Evolutionary conservation across 1,140 invertebrate species (phyloP), one percentile per base, ranked within the genome.

Genomic region (Tetragonula clypearis): DNA sequence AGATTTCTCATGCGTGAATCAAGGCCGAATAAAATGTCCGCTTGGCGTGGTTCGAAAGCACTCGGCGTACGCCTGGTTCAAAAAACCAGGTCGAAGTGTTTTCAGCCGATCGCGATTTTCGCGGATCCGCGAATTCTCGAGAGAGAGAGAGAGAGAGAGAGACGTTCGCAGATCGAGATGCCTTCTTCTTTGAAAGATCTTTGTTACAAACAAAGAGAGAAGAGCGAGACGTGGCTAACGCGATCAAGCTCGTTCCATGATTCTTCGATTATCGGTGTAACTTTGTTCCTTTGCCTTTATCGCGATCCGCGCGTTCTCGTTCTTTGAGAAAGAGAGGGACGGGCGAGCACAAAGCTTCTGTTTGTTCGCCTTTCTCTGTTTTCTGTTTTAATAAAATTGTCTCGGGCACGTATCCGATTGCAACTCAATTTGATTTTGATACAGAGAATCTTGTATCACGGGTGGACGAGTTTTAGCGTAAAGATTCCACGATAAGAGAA

Each of bases 31-130:
- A 12, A 26, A 65, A 55, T 21, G 35, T 49, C 68, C 17, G 2
- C 15, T 15, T 1, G 21, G 19, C 9, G 11, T 35, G 35, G 56
- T 79, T 8, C 53, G 35, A 26, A 41, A 35, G 35, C 2, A 35
- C 35, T 35, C 35, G 35, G 2, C 35, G 35, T 35, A 35, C 3
- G 35, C 35, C 35, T 35, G 35, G 35, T 35, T 35, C 35, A 35
- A 35, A 65, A 73, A 71, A 80, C 30, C 41, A 49, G 71, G 72
- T 76, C 60, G 58, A 66, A 23, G 58, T 60, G 41, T 71, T 72
- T 21, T 55, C 79, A 15, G n/a, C 15, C 69, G 30, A 80, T 81
- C 79, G 35, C 23, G 56, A 60, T 56, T 41, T 8, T 53, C 41
- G 69, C 56, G 71, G 35, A 73, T 55, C 58, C 80, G 41, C 41